Percentiles rank a stretch among this genome's conserved stretches.
Conservation (phyloP, 2,888 invertebrate species). For the Apamea crenata region DNA sequence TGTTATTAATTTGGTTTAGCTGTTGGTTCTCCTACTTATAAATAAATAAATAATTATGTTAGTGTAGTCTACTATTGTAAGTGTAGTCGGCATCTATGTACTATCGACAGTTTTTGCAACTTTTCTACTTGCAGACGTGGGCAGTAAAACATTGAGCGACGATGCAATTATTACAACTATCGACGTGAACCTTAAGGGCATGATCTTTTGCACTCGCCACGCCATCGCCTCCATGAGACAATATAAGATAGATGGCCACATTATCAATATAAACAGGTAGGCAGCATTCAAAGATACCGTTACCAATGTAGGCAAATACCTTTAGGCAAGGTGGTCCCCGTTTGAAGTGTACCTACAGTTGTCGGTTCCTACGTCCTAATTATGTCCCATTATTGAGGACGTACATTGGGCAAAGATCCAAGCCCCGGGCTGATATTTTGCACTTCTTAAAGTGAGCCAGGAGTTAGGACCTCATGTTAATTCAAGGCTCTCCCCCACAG, state of each 20-base stretch:
- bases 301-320: not conserved
- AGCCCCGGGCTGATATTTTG: not conserved
- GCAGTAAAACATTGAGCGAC: conserved; percentile 68
- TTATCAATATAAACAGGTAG: conserved; percentile 40
- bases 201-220: conserved; percentile 84
- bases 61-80: not conserved
- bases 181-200: conserved; percentile 86
- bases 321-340: not conserved
- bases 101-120: not conserved
- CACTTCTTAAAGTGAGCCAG: not conserved
- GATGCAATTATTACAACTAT: conserved; percentile 73
- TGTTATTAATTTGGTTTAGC: too few species aligned
- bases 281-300: not conserved
- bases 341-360: not conserved
- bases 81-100: not conserved
- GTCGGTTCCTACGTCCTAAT: not conserved
- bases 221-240: conserved; percentile 87
- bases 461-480: not conserved
- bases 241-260: conserved; percentile 77
- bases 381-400: not conserved
- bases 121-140: conserved; percentile 34
- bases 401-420: not conserved
- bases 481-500: not conserved
- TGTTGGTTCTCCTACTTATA: too few species aligned
- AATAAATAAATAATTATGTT: not conserved